phyloP scores from a whole-genome alignment of 2,113 vertebrate genomes.

The Sclerurus mexicanus region DNA sequence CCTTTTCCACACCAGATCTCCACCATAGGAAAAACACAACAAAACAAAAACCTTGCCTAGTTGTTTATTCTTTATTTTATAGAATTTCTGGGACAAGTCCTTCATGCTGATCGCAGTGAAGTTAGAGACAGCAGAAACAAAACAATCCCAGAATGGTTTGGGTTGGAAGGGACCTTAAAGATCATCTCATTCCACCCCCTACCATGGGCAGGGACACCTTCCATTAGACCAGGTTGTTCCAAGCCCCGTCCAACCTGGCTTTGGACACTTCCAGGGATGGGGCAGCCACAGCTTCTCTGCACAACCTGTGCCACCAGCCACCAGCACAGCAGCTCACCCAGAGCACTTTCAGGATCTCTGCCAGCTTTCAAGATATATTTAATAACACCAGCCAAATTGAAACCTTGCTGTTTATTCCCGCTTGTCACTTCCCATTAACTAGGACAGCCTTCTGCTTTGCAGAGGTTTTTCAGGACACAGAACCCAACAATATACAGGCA shows the following conservation, averaged over 20 bases:
- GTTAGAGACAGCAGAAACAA: neutral
- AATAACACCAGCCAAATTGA: neutral
- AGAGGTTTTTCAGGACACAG: neutral
- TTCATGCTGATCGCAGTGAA: neutral
- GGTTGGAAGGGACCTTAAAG: neutral
- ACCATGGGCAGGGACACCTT: neutral
- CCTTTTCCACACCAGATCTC: neutral
- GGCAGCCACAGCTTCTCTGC: neutral
- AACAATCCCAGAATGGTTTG: neutral
- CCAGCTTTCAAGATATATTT: neutral
- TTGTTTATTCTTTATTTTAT: neutral
- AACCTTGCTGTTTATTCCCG: neutral
- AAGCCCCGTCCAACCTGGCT: fast-evolving
- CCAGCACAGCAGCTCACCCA: neutral
- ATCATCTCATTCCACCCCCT: fast-evolving
- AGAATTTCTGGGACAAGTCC: neutral
- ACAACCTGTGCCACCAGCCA: neutral
- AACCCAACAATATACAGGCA: fast-evolving
- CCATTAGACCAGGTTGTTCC: fast-evolving
- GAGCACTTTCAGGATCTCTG: neutral
- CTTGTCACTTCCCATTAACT: neutral
- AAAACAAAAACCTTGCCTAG: neutral
- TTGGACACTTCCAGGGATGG: neutral
- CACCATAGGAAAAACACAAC: fast-evolving
- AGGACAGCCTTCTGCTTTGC: neutral